phyloP scores from a whole-genome alignment of 2,113 vertebrate genomes.

The Tympanuchus pallidicinctus region DNA sequence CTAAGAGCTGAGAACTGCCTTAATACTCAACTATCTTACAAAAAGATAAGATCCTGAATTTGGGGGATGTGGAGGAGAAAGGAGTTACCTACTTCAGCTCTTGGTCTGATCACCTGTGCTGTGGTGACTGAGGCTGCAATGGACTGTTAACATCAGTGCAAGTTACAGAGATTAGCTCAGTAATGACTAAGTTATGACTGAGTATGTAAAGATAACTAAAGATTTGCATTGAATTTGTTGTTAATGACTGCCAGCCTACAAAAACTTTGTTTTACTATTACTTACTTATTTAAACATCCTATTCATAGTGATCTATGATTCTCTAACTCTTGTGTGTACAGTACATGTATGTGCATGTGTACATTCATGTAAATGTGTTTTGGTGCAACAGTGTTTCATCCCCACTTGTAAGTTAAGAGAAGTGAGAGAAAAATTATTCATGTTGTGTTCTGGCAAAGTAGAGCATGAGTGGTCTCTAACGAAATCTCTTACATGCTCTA shows the following conservation, averaged over 20 bases:
- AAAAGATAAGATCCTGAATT: not conserved
- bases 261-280: not conserved
- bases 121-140: accelerated
- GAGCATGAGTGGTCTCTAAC: not conserved
- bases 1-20: not conserved
- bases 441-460: not conserved
- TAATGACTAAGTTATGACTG: not conserved
- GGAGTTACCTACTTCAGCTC: not conserved
- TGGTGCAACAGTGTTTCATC: not conserved
- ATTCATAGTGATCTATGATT: not conserved
- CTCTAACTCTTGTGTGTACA: not conserved
- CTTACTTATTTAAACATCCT: not conserved
- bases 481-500: not conserved
- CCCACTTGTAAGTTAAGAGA: not conserved
- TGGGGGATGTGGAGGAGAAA: not conserved
- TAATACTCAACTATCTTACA: not conserved
- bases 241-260: not conserved
- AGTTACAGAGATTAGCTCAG: not conserved
- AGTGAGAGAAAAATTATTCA: not conserved
- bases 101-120: not conserved
- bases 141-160: not conserved
- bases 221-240: not conserved
- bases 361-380: not conserved
- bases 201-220: not conserved
- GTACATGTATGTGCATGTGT: not conserved